phyloP scores from a whole-genome alignment of 2,888 invertebrate genomes.

The Steinernema scapterisci region DNA sequence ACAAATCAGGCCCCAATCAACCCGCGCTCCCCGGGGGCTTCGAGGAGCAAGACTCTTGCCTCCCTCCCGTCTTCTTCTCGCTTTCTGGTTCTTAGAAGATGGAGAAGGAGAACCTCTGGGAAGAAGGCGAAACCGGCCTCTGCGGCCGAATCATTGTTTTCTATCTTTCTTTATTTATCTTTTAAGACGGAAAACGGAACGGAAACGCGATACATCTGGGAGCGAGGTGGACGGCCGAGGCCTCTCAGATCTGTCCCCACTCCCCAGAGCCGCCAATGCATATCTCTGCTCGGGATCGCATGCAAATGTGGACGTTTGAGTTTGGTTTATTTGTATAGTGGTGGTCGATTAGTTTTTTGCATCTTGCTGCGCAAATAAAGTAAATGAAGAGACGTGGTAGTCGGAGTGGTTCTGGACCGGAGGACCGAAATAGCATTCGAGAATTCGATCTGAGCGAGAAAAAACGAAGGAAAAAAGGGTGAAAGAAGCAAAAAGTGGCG shows the following conservation, averaged over 20 bases:
- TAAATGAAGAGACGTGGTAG: conserved; percentile 1
- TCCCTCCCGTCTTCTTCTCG: too few species aligned
- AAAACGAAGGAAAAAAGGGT: too few species aligned
- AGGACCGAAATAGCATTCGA: too few species aligned
- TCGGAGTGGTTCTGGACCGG: too few species aligned
- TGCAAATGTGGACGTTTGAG: not conserved
- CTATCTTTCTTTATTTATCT: conserved; percentile 25
- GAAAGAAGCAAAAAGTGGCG: too few species aligned
- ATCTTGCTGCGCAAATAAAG: conserved; percentile 26
- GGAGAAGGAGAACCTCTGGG: too few species aligned
- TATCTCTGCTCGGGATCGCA: conserved; percentile 13
- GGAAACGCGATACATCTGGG: conserved; percentile 19
- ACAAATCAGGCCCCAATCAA: conserved; percentile 30
- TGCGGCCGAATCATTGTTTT: conserved; percentile 10
- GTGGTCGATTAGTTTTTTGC: not conserved
- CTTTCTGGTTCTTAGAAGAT: too few species aligned
- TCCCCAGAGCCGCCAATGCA: not conserved
- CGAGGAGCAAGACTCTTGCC: not conserved
- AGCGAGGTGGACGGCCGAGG: not conserved
- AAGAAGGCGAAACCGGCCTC: not conserved
- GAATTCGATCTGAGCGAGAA: too few species aligned
- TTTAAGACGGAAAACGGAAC: conserved; percentile 20
- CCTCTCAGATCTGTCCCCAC: too few species aligned
- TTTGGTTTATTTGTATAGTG: conserved; percentile 21
- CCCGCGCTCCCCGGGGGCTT: conserved; percentile 20